phyloP scores from a whole-genome alignment of 2,888 invertebrate genomes.

The Tortricodes alternella region DNA sequence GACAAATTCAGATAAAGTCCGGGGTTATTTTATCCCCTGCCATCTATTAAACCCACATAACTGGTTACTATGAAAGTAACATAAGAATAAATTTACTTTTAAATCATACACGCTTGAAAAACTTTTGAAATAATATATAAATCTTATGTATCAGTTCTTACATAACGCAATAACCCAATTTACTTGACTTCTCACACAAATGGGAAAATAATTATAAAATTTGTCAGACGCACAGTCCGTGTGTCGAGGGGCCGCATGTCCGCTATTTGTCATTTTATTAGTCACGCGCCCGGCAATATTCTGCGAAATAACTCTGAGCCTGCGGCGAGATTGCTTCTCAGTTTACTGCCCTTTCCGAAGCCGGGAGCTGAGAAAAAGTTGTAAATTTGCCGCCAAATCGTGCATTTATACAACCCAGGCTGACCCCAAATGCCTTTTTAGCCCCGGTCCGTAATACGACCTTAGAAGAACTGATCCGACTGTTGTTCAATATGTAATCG shows the following conservation, averaged over 20 bases:
- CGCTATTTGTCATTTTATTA: slow-evolving; percentile 80
- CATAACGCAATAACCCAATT: too few species aligned
- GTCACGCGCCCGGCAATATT: slow-evolving; percentile 73
- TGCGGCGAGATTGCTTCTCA: slow-evolving; percentile 71
- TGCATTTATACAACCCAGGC: slow-evolving; percentile 73
- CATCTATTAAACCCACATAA: too few species aligned
- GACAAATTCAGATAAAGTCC: too few species aligned
- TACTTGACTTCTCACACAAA: too few species aligned
- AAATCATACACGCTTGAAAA: too few species aligned
- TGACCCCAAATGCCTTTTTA: slow-evolving; percentile 64
- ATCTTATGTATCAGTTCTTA: too few species aligned
- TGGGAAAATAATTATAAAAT: slow-evolving; percentile 34
- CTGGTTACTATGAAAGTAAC: too few species aligned
- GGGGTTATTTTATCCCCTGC: too few species aligned
- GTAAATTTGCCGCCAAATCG: slow-evolving; percentile 78
- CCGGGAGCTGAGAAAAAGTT: slow-evolving; percentile 71
- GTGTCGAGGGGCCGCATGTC: slow-evolving; percentile 54
- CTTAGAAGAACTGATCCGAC: slow-evolving; percentile 59
- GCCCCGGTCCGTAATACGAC: slow-evolving; percentile 58
- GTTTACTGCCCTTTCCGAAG: slow-evolving; percentile 71
- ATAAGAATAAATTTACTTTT: too few species aligned
- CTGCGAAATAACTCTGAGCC: slow-evolving; percentile 72
- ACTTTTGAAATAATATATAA: too few species aligned
- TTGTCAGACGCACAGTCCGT: slow-evolving; percentile 46
- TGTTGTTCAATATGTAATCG: slow-evolving; percentile 44